A percentile compares a stretch with the other conserved stretches of the same genome.
phyloP scores from a whole-genome alignment of 2,888 invertebrate genomes.

The Anoplius nigerrimus region DNA sequence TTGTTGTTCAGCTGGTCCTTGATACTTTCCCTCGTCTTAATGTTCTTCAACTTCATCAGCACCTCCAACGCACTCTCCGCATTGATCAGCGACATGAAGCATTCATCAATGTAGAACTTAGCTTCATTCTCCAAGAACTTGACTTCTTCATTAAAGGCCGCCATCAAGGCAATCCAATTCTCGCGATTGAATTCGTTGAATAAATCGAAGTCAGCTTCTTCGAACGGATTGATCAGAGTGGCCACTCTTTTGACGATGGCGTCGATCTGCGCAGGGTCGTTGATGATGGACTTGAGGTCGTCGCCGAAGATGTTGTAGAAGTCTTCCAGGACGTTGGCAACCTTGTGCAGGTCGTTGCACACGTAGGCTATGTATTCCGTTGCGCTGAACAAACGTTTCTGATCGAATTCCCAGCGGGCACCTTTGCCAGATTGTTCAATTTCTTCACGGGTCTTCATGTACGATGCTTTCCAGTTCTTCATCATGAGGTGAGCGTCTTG shows the following conservation, averaged over 20 bases:
- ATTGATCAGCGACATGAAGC: conserved; percentile 87
- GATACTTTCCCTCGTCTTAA: conserved; percentile 86
- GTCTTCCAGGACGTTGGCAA: conserved; percentile 87
- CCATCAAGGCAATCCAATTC: conserved; percentile 91
- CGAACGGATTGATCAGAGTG: conserved; percentile 84
- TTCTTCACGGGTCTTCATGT: conserved; percentile 85
- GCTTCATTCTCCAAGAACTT: conserved; percentile 86
- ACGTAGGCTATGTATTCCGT: conserved; percentile 90
- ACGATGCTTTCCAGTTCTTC: conserved; percentile 84
- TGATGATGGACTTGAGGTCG: conserved; percentile 90
- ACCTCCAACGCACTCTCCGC: conserved; percentile 89
- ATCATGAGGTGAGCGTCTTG: conserved; percentile 82
- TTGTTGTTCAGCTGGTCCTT: conserved; percentile 85
- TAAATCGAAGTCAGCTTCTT: conserved; percentile 87
- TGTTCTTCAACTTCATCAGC: conserved; percentile 86
- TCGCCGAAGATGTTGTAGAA: conserved; percentile 93
- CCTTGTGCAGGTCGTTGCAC: conserved; percentile 86
- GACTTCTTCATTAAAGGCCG: conserved; percentile 86
- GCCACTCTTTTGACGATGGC: conserved; percentile 88
- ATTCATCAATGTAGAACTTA: conserved; percentile 89
- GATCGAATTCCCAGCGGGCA: conserved; percentile 94
- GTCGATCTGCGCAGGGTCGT: conserved; percentile 91
- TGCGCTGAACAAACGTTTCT: conserved; percentile 85
- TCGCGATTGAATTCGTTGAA: conserved; percentile 87
- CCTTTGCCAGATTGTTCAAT: conserved; percentile 92